These are phyloP conservation scores for Poecilia gillii DNA, from an alignment of 2,797 vertebrate genomes.

Conservation along the genomic window DNA sequence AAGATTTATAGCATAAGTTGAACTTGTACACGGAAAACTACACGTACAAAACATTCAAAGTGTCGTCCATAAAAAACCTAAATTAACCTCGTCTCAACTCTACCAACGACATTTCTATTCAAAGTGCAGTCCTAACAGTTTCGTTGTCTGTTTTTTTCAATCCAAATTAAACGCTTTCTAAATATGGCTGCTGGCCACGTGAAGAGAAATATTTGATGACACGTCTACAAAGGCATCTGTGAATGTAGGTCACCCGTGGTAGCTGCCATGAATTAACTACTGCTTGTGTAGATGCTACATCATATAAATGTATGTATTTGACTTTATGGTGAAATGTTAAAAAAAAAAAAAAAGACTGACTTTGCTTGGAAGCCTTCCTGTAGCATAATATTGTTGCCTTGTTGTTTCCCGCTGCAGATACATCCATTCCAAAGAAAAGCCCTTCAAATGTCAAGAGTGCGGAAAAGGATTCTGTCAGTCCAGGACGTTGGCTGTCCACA, in stretches of 20 bases:
- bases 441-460: constrained; percentile 98
- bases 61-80: background rate
- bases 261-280: background rate
- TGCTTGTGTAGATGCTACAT: background rate
- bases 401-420: constrained; percentile 82
- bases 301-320: background rate
- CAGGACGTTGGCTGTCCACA: constrained; percentile 97
- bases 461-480: constrained; percentile 99
- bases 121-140: background rate
- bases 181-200: background rate
- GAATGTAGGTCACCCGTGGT: constrained; percentile 6
- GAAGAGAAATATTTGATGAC: background rate
- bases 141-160: background rate
- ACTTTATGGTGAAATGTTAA: background rate
- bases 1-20: background rate
- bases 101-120: background rate
- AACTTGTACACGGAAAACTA: background rate
- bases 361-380: background rate
- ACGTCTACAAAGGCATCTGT: constrained; percentile 1
- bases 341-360: background rate
- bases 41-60: background rate
- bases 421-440: constrained; percentile 99
- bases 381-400: constrained; percentile 15
- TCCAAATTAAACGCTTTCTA: background rate
- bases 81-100: background rate